Conservation (phyloP, 1,140 invertebrate species). For the Lethrus apterus region DNA sequence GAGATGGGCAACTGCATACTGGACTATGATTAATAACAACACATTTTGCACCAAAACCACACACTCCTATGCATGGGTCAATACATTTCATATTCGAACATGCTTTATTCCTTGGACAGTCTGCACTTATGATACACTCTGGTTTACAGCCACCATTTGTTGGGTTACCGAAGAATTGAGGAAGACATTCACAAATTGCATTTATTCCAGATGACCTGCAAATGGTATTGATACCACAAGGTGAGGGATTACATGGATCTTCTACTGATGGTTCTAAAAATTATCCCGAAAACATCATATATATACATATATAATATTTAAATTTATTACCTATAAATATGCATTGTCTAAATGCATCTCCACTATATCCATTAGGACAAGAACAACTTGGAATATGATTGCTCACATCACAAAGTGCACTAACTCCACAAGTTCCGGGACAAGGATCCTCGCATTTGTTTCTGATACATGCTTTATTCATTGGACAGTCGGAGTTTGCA, state of each 20-base stretch:
- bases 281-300: too few relatives aligned
- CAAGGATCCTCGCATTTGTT: conserved; percentile 66
- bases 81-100: conserved; percentile 66
- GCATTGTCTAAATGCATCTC: conserved; percentile 64
- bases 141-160: conserved; percentile 56
- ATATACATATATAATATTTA: too few relatives aligned
- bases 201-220: conserved; percentile 53
- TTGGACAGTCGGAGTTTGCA: conserved; percentile 54
- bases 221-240: conserved; percentile 66
- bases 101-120: conserved; percentile 63
- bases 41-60: conserved; percentile 60
- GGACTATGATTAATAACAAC: conserved; percentile 72
- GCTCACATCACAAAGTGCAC: conserved; percentile 59
- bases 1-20: conserved; percentile 65
- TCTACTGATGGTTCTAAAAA: conserved; percentile 23
- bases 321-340: conserved; percentile 28
- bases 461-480: conserved; percentile 63
- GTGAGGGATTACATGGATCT: conserved; percentile 62
- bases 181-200: conserved; percentile 67
- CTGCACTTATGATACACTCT: conserved; percentile 67
- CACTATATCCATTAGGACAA: conserved; percentile 62
- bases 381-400: conserved; percentile 67
- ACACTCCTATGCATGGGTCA: conserved; percentile 66
- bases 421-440: conserved; percentile 51
- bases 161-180: conserved; percentile 53